Base-by-base conservation (phyloP, 1,140 invertebrate species). In the Pogonognathellus flavescens region DNA sequence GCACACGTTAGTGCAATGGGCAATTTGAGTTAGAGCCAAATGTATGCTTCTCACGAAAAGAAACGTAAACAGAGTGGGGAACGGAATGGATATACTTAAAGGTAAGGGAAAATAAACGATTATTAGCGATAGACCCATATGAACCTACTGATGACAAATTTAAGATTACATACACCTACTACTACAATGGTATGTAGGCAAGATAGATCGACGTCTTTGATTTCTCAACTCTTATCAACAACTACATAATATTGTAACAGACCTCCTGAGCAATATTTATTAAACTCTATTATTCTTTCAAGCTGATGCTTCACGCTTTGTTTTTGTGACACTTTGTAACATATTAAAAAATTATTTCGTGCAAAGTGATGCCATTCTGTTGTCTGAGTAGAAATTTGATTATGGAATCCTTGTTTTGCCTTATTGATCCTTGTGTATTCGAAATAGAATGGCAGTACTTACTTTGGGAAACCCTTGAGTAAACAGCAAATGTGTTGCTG, bases 21-120 rank as follows among this genome's bases (percentile, higher is more conserved):
- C 41, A 76, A 76, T 76, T 72, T 76, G 70, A 76, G 70, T 76
- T 49, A 76, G 70, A 76, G 70, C 70, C 70, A 76, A 76, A 76
- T 76, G 70, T 31, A 76, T 76, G 31, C 70, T 76, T 76, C 70
- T 41, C 70, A 76, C 70, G 70, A 76, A 50, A 76, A 76, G 31
- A 41, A 50, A 76, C 25, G 25, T 31, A 49, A 50, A 76, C 25
- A 31, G 70, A 49, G 70, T 31, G 49, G 41, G 14, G 50, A 82
- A 60, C 60, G 81, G 49, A 82, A 82, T 62, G 81, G 60, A 41
- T 50, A 76, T 41, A 41, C 6, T 1, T 41, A 41, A n/a, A n/a
- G 31, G 53, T 14, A n/a, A 57, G 53, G n/a, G n/a, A 76, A 76
- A 76, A 11, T 49, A 50, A 76, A 76, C 49, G 70, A 49, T 76